Evolutionary conservation across 1,140 invertebrate genomes (phyloP).

Genomic region (Macrocentrus cingulum): DNA sequence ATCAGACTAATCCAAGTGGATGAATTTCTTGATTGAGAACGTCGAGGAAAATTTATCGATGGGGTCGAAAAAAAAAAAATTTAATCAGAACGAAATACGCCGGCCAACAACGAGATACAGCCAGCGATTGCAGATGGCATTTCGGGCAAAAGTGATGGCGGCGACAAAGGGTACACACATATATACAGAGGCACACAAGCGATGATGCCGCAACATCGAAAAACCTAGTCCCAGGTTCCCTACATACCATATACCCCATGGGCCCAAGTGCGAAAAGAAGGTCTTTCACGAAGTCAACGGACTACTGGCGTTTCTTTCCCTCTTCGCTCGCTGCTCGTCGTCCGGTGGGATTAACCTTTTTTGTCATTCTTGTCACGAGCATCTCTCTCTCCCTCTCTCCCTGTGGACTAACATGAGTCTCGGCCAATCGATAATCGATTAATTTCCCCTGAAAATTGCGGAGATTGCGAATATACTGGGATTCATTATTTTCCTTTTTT

Average conservation of each 20-base stretch:
- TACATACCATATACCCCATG: too few relatives aligned
- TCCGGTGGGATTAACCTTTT: constrained; percentile 42
- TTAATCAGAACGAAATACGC: constrained; percentile 10
- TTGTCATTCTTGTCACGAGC: constrained; percentile 52
- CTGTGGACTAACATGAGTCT: not conserved
- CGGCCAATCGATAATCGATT: constrained; percentile 39
- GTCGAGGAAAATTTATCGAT: not conserved
- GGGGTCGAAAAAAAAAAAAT: not conserved
- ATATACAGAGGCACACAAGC: not conserved
- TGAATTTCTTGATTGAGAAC: too few relatives aligned
- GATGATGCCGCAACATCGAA: not conserved
- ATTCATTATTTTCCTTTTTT: constrained; percentile 2
- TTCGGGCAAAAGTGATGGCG: not conserved
- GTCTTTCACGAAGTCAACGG: constrained; percentile 39
- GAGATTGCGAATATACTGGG: constrained; percentile 20
- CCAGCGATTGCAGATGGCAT: constrained; percentile 1
- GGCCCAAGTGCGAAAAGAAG: constrained; percentile 28
- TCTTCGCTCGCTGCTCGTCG: constrained; percentile 29
- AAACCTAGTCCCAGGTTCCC: not conserved
- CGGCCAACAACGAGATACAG: not conserved
- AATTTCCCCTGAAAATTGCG: constrained; percentile 34
- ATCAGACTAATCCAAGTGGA: too few relatives aligned
- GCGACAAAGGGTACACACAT: constrained; percentile 5
- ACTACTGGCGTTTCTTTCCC: constrained; percentile 28
- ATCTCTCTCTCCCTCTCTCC: constrained; percentile 27